Evolutionary conservation across 2,888 invertebrate species (phyloP).

Genomic region (Hyposoter didymator): DNA sequence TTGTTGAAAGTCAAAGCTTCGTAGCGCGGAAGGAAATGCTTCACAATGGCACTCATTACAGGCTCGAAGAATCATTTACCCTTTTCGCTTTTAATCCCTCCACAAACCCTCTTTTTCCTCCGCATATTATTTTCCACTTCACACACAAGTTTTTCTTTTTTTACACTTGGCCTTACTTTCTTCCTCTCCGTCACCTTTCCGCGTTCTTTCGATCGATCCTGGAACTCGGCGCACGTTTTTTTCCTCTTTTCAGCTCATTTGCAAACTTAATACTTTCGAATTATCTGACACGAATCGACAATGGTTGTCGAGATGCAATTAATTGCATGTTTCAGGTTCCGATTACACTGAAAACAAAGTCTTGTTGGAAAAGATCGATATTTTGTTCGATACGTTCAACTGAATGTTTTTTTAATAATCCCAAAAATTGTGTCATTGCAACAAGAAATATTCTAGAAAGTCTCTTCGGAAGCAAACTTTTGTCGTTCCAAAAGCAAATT

Average conservation of each 20-base stretch:
- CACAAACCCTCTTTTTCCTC: constrained; percentile 24
- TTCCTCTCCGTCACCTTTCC: not conserved
- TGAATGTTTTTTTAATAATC: too few relatives aligned
- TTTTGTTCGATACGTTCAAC: too few relatives aligned
- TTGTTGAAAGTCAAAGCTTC: constrained; percentile 48
- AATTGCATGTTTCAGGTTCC: not conserved
- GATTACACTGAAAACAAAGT: too few relatives aligned
- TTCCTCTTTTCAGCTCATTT: not conserved
- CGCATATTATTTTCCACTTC: constrained; percentile 28
- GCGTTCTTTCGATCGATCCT: not conserved
- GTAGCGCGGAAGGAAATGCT: constrained; percentile 67
- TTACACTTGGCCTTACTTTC: not conserved
- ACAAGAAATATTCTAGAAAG: too few relatives aligned
- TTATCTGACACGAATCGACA: not conserved
- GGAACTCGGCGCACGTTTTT: not conserved
- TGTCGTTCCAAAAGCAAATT: too few relatives aligned
- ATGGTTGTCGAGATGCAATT: not conserved
- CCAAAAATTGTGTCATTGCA: too few relatives aligned
- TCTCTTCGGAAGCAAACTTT: too few relatives aligned
- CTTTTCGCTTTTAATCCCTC: constrained; percentile 27
- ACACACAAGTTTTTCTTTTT: constrained; percentile 10
- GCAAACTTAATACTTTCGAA: not conserved
- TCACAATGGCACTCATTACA: constrained; percentile 79
- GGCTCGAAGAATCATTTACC: constrained; percentile 73
- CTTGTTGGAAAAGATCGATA: too few relatives aligned